phyloP scores from a whole-genome alignment of 53 echinoderm and acorn worm genomes.

The Antedon mediterranea region DNA sequence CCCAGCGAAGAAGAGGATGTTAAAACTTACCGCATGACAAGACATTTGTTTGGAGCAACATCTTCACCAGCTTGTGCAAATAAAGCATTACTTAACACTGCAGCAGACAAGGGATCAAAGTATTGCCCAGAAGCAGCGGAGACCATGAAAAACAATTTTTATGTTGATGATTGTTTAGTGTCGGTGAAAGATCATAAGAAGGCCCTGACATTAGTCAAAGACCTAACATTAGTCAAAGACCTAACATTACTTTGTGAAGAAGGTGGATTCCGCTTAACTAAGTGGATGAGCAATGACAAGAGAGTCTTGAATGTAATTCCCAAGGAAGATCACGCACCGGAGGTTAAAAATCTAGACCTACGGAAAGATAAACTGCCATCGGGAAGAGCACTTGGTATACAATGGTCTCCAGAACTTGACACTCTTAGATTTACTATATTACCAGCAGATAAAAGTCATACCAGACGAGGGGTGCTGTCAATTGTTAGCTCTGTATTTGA shows the following conservation, averaged over 20 bases:
- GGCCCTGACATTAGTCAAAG: neutral
- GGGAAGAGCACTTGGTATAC: conserved; percentile 1
- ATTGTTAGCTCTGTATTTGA: conserved; percentile 17
- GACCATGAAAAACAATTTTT: neutral
- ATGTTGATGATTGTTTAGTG: conserved; percentile 9
- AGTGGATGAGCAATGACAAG: conserved; percentile 1
- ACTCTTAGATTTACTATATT: neutral
- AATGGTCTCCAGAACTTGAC: conserved; percentile 9
- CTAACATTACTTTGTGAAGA: neutral
- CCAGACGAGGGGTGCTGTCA: conserved; percentile 18
- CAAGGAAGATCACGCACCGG: neutral
- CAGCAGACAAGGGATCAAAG: neutral
- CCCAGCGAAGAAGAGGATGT: neutral
- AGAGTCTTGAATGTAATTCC: neutral
- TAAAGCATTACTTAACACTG: neutral
- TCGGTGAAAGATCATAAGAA: neutral
- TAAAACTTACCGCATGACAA: conserved; percentile 5
- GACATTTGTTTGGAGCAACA: conserved; percentile 8
- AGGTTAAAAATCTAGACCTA: conserved; percentile 5
- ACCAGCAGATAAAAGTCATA: neutral
- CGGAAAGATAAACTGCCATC: neutral
- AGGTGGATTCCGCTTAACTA: neutral
- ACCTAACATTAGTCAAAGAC: no score
- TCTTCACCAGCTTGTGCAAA: conserved; percentile 9
- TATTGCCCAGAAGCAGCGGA: conserved; percentile 4